A percentile compares a stretch with the other conserved stretches of the same genome.
Evolutionary conservation across 2,113 vertebrate genomes (phyloP).

Genomic region (Accipiter virgatus): DNA sequence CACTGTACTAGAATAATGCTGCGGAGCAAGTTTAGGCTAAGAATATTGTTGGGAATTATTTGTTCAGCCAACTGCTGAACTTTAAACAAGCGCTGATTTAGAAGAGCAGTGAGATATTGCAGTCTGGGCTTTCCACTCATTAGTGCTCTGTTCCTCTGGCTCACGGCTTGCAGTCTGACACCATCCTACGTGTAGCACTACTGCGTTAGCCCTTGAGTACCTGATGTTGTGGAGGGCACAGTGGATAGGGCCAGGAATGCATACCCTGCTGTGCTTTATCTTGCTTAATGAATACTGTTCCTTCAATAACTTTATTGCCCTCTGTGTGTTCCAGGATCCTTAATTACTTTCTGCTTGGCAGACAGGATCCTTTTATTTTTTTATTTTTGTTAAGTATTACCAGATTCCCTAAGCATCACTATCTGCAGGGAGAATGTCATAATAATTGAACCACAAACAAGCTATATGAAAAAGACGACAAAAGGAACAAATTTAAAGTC

Average conservation of each 20-base stretch:
- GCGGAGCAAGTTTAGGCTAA: neutral
- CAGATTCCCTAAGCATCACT: neutral
- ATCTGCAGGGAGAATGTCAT: neutral
- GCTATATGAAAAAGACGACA: neutral
- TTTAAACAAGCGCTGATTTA: neutral
- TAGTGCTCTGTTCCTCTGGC: neutral
- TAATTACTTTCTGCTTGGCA: constrained; percentile 62
- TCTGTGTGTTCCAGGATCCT: constrained; percentile 9
- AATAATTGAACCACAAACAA: constrained; percentile 18
- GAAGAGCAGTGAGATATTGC: neutral
- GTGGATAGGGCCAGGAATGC: neutral
- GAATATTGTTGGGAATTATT: neutral
- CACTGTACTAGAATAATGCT: neutral
- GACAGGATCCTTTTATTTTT: neutral
- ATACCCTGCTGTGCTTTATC: constrained; percentile 28
- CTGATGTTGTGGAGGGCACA: neutral
- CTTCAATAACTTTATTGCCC: constrained; percentile 41
- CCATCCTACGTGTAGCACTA: neutral
- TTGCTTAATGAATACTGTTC: constrained; percentile 34
- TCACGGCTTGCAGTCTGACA: neutral
- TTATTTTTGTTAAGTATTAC: constrained; percentile 21
- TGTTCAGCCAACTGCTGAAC: neutral
- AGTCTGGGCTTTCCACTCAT: neutral
- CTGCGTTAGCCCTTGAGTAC: neutral
- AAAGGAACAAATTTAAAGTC: neutral